A percentile compares a stretch with the other conserved stretches of the same genome.
These are phyloP conservation scores for Osmerus mordax DNA, from an alignment of 2,113 vertebrate species.

Conservation along the genomic window DNA sequence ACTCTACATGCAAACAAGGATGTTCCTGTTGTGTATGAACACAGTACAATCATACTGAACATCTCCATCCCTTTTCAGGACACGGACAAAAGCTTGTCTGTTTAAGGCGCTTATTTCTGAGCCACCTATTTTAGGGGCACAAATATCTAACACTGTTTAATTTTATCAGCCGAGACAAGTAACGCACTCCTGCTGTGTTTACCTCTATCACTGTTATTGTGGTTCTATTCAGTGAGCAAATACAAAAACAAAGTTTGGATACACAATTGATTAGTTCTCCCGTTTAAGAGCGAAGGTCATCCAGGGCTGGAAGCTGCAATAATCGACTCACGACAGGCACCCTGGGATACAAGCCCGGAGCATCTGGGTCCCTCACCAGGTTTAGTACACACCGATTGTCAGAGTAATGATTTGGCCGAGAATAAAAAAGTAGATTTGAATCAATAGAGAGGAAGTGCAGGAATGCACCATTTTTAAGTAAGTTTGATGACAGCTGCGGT, in stretches of 20 bases:
- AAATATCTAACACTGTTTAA: conserved; percentile 18
- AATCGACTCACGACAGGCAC: conserved; percentile 56
- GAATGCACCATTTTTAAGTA: conserved; percentile 27
- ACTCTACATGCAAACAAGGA: too few relatives aligned
- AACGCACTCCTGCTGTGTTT: conserved; percentile 14
- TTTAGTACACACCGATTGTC: conserved; percentile 11
- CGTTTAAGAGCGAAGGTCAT: conserved; percentile 48
- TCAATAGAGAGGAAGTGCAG: conserved; percentile 12
- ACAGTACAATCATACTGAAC: conserved; percentile 13
- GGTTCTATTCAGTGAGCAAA: conserved; percentile 5
- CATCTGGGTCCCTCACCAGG: conserved; percentile 23
- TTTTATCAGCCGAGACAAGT: conserved; percentile 6
- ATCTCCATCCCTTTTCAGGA: not conserved
- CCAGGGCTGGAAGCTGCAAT: conserved; percentile 45
- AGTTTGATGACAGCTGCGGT: conserved; percentile 28
- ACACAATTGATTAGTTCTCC: conserved; percentile 56
- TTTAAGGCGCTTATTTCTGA: not conserved
- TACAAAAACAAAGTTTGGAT: conserved; percentile 18
- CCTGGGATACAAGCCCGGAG: conserved; percentile 46
- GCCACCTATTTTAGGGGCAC: conserved; percentile 13
- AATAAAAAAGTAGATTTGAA: conserved; percentile 21
- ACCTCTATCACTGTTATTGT: conserved; percentile 23
- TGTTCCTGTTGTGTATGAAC: conserved; percentile 9
- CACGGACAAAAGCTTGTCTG: not conserved
- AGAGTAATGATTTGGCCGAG: conserved; percentile 47